Evolutionary conservation across 2,888 invertebrate species (phyloP).

Genomic region (Lampropteryx suffumata): DNA sequence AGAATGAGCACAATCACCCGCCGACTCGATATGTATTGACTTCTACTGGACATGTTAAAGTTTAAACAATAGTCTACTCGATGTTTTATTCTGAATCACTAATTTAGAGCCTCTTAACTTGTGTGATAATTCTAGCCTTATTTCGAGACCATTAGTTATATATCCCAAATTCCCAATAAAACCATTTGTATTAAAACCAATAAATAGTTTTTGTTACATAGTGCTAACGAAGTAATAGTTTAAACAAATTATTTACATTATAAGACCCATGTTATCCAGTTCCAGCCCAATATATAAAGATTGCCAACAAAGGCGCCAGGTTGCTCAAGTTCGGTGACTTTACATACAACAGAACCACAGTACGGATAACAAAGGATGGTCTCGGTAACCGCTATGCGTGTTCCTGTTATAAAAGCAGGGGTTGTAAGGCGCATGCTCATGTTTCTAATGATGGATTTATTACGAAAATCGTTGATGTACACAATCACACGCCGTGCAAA

Average conservation of each 20-base stretch:
- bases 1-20: constrained; percentile 9
- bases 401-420: background rate
- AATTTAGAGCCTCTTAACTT: no score
- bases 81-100: no score
- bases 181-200: no score
- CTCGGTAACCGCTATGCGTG: background rate
- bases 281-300: background rate
- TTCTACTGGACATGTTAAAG: background rate
- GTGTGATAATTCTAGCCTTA: no score
- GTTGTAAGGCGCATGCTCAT: constrained; percentile 19
- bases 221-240: no score
- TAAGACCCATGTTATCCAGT: background rate
- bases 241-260: no score
- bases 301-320: background rate
- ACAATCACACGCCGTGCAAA: constrained; percentile 24
- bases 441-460: constrained; percentile 9
- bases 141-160: no score
- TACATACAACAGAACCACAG: background rate
- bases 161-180: no score
- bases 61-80: background rate
- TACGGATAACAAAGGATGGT: background rate
- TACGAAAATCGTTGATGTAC: constrained; percentile 1
- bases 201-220: no score
- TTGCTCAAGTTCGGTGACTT: background rate
- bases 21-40: constrained; percentile 12